Evolutionary conservation across 2,888 invertebrate genomes (phyloP), one percentile per base, ranked within the genome.

Genomic region (Agriopis aurantiaria): DNA sequence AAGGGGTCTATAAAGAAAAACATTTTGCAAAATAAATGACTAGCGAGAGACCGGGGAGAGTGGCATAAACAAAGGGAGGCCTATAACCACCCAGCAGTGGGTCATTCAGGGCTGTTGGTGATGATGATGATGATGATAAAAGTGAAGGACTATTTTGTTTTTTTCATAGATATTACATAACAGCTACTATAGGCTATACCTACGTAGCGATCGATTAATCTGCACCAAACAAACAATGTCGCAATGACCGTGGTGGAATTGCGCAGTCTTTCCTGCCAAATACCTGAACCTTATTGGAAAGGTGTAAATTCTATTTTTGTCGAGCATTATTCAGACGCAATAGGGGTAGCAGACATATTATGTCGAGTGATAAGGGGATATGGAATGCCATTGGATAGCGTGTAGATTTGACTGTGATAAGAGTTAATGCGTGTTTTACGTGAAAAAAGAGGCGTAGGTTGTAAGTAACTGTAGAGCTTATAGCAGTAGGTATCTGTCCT

Each of bases 181-280:
- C n/a, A n/a, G n/a, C n/a, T n/a, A n/a, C n/a, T n/a, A n/a, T n/a
- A n/a, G n/a, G n/a, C n/a, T 33, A 40, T 11, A 52, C 8, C 8
- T 58, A 49, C 57, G 8, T 51, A 33, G 8, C 51, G 56, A 57
- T 56, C 33, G 51, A 41, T 43, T 62, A 52, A 68, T 51, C 46
- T 63, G 62, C 52, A 52, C 45, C 58, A 65, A 65, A 58, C n/a
- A 48, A 40, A 51, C 63, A 68, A 52, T 41, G 68, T 63, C 58
- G 63, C 69, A 68, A 53, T 45, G 57, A 3, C n/a, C 57, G n/a
- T 48, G n/a, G 41, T 41, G 17, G 12, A 53, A 69, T 43, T 64
- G 68, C 64, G 68, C 68, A 69, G 55, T 59, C 58, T 17, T 48
- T 59, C 12, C n/a, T 63, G 41, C n/a, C 12, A 12, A 60, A 41